Base-by-base conservation (phyloP, 2,797 vertebrate genomes). In the Harpagifer antarcticus region DNA sequence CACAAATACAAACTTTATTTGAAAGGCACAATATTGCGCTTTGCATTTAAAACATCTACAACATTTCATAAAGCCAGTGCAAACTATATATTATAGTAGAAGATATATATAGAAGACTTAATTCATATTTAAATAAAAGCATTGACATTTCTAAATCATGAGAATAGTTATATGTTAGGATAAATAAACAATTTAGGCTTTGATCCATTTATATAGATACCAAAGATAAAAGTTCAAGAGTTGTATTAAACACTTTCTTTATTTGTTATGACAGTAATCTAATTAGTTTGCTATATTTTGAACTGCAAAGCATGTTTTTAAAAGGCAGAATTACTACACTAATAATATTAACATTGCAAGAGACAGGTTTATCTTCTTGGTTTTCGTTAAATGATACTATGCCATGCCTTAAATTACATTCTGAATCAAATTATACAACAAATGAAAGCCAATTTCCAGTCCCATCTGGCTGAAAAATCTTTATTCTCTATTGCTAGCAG, bases 111-210 rank as follows among this genome's bases (percentile, higher is more conserved):
- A 27, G 12, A 5, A 56, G 49, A 44, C 45, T 27, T 27, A 5
- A 27, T 27, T 27, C 1, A 31, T 2, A 75, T 78, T 65, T 13
- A 50, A 53, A 60, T 60, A 5, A 23, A 69, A 67, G 6, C 0
- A 2, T 14, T 61, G 0, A 33, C 23, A 58, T 20, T 4, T 47
- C 3, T 49, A 23, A 9, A 71, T 79, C 76, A 14, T 43, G 0
- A 17, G 19, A 4, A 55, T 12, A 53, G 31, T 49, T 65, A 2
- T 49, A 1, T 50, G 2, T 49, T 16, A 10, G 0, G 27, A 66
- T 37, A 42, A 31, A 69, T 44, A 50, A 63, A 50, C 8, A 52
- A 57, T 49, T 37, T 33, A 60, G 40, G 42, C 9, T 69, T 75
- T 45, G 16, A 56, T 54, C 8, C 44, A 61, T 49, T 19, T 19